A percentile compares a stretch with the other conserved stretches of the same genome.
These are phyloP conservation scores for Heliconius hewitsoni DNA, from an alignment of 1,140 invertebrate genomes.

Conservation along the genomic window DNA sequence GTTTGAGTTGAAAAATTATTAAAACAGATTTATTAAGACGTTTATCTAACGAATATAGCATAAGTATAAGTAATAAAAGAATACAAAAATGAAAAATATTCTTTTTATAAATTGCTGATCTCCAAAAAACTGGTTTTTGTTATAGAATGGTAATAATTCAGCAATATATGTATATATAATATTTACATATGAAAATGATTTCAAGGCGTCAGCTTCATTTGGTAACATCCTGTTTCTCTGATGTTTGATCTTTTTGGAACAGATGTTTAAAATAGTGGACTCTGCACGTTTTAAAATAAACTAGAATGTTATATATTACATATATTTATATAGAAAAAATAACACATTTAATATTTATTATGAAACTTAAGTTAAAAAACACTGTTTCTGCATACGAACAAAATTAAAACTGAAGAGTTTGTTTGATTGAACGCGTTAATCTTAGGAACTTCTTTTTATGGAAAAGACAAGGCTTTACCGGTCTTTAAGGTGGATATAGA, in stretches of 20 bases:
- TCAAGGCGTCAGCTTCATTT: conserved; percentile 32
- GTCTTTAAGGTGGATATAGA: no score
- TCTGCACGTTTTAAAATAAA: conserved; percentile 3
- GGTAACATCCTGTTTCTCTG: conserved; percentile 43
- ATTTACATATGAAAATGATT: conserved; percentile 43
- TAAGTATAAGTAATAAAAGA: not conserved
- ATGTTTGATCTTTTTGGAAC: conserved; percentile 29
- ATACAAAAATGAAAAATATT: not conserved
- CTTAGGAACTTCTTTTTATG: no score
- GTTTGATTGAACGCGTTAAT: no score
- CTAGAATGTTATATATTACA: not conserved
- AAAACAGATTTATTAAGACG: no score
- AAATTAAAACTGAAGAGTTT: not conserved
- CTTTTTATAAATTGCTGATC: conserved; percentile 11
- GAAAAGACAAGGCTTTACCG: no score
- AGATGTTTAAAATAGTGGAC: conserved; percentile 21
- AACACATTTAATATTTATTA: not conserved
- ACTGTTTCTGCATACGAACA: not conserved
- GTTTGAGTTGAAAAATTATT: no score
- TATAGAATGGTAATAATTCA: conserved; percentile 35
- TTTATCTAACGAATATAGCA: not conserved
- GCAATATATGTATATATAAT: conserved; percentile 21
- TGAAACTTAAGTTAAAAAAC: not conserved
- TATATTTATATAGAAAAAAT: not conserved
- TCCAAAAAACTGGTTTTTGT: conserved; percentile 35